Evolutionary conservation across 2,888 invertebrate genomes (phyloP).

Genomic region (Latrodectus elegans): DNA sequence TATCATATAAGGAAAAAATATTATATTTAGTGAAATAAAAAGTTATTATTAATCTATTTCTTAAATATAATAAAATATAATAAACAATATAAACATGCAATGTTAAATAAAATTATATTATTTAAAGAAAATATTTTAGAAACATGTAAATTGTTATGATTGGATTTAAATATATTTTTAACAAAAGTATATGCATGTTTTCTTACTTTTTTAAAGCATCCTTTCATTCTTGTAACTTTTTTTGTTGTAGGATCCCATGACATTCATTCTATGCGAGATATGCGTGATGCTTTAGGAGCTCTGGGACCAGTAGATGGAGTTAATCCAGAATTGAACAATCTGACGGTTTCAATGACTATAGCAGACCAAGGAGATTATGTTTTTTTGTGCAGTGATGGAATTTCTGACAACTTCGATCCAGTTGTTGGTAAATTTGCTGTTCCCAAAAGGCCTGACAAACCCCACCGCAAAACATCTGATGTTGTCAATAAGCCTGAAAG

Average conservation of each 20-base stretch:
- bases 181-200: not conserved
- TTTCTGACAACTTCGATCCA: constrained; percentile 93
- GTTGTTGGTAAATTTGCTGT: constrained; percentile 90
- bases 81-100: not conserved
- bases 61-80: not conserved
- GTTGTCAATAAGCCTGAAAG: constrained; percentile 31
- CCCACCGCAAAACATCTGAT: constrained; percentile 49
- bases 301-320: constrained; percentile 89
- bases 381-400: constrained; percentile 90
- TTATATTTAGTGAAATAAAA: no score
- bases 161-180: not conserved
- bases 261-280: constrained; percentile 86
- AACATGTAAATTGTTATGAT: not conserved
- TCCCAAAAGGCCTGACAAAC: constrained; percentile 70
- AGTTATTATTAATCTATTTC: no score
- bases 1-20: no score
- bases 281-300: constrained; percentile 91
- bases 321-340: constrained; percentile 89
- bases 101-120: not conserved
- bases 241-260: constrained; percentile 84
- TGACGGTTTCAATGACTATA: constrained; percentile 88
- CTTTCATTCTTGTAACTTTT: not conserved
- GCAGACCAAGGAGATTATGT: constrained; percentile 87
- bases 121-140: not conserved
- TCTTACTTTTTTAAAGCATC: no score